phyloP scores from a whole-genome alignment of 2,113 vertebrate species.

The Rynchops niger region DNA sequence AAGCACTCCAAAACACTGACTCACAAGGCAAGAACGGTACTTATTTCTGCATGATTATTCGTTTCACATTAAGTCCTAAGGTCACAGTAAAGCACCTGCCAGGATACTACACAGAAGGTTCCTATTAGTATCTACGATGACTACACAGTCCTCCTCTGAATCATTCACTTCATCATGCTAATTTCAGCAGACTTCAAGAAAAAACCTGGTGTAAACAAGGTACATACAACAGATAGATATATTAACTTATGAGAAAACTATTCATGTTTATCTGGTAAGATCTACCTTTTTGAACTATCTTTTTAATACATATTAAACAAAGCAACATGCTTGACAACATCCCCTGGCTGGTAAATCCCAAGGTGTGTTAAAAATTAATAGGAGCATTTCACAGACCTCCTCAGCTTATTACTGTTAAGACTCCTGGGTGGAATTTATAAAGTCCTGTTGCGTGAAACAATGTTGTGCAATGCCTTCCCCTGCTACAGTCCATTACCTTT shows the following conservation, averaged over 20 bases:
- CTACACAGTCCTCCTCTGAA: background rate
- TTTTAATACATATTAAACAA: background rate
- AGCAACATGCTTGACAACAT: background rate
- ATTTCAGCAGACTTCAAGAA: background rate
- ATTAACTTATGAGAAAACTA: background rate
- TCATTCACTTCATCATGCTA: background rate
- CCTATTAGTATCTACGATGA: background rate
- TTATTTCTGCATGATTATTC: background rate
- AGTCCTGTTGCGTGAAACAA: background rate
- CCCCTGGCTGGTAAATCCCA: background rate
- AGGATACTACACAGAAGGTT: background rate
- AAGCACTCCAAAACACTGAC: background rate
- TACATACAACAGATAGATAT: background rate
- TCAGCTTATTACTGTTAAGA: background rate
- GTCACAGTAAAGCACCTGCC: background rate
- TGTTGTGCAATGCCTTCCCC: background rate
- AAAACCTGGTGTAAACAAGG: background rate
- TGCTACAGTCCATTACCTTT: background rate
- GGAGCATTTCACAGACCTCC: background rate
- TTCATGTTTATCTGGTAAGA: background rate
- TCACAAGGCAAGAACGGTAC: background rate
- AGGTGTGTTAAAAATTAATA: background rate
- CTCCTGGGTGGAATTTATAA: background rate
- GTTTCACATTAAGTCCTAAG: background rate
- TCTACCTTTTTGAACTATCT: background rate